phyloP scores from a whole-genome alignment of 2,797 vertebrate genomes.

The Macropus fuliginosus region DNA sequence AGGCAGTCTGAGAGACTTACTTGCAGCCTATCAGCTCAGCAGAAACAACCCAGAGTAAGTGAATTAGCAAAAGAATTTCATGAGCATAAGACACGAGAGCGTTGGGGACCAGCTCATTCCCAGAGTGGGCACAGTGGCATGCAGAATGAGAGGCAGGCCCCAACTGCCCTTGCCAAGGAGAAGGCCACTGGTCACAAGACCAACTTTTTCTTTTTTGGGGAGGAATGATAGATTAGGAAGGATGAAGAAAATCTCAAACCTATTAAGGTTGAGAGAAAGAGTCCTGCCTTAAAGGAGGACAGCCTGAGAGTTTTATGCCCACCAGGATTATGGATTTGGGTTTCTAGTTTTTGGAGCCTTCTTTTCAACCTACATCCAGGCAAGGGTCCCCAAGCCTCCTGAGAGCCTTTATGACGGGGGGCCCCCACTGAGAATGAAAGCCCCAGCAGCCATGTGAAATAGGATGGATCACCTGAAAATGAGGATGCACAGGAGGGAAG shows the following conservation, averaged over 20 bases:
- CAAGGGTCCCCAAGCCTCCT: neutral
- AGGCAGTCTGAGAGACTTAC: constrained; percentile 8
- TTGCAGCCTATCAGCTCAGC: constrained; percentile 1
- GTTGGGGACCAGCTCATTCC: constrained; percentile 21
- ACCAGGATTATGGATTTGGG: neutral
- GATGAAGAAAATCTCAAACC: neutral
- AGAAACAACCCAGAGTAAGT: constrained; percentile 25
- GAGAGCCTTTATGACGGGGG: neutral
- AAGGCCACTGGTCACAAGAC: neutral
- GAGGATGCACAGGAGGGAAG: constrained; percentile 5
- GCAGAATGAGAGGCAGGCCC: neutral
- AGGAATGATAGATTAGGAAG: neutral
- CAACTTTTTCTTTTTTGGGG: neutral
- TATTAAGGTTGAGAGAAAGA: neutral
- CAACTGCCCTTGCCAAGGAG: constrained; percentile 34
- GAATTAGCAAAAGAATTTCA: constrained; percentile 21
- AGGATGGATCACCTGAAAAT: constrained; percentile 28
- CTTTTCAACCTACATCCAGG: too few species aligned
- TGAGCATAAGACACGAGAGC: constrained; percentile 24
- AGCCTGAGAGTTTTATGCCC: neutral
- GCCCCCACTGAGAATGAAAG: constrained; percentile 56
- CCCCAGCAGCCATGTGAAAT: constrained; percentile 44
- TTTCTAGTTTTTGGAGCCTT: neutral
- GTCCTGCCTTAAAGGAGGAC: neutral
- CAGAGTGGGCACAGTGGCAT: constrained; percentile 33